Conservation (phyloP, 1,140 invertebrate species). For the Macrocentrus cingulum region DNA sequence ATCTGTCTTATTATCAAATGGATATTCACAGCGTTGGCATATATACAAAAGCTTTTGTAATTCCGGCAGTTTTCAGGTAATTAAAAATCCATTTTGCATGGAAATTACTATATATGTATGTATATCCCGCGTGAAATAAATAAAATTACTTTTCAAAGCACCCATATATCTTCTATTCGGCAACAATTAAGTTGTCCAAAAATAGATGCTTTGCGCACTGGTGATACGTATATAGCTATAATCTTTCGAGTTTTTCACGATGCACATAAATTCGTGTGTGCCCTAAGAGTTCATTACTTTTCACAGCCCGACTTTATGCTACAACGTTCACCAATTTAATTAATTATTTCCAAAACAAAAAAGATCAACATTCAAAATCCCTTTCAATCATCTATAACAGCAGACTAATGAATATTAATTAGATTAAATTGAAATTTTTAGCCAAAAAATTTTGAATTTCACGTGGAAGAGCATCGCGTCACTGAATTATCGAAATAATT, state of each 20-base stretch:
- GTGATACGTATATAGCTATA: neutral
- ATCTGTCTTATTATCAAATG: neutral
- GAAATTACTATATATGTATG: neutral
- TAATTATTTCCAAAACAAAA: constrained; percentile 2
- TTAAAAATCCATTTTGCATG: constrained; percentile 4
- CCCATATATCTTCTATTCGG: too few species aligned
- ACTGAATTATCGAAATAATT: neutral
- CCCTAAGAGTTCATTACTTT: constrained; percentile 4
- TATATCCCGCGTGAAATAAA: too few species aligned
- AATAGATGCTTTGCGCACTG: too few species aligned
- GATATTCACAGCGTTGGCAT: neutral
- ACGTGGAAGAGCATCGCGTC: neutral
- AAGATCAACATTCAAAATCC: neutral
- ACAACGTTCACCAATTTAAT: constrained; percentile 1
- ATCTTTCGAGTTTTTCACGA: neutral
- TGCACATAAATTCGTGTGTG: neutral
- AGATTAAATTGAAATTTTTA: neutral
- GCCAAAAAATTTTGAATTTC: neutral
- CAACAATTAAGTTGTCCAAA: too few species aligned
- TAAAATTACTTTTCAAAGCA: too few species aligned
- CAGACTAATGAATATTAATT: neutral
- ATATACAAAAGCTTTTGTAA: neutral
- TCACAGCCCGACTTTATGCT: constrained; percentile 16
- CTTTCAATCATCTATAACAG: neutral
- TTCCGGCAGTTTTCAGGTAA: constrained; percentile 10